These are phyloP conservation scores for Holotrichia oblita DNA, from an alignment of 1,140 invertebrate species.

Conservation along the genomic window DNA sequence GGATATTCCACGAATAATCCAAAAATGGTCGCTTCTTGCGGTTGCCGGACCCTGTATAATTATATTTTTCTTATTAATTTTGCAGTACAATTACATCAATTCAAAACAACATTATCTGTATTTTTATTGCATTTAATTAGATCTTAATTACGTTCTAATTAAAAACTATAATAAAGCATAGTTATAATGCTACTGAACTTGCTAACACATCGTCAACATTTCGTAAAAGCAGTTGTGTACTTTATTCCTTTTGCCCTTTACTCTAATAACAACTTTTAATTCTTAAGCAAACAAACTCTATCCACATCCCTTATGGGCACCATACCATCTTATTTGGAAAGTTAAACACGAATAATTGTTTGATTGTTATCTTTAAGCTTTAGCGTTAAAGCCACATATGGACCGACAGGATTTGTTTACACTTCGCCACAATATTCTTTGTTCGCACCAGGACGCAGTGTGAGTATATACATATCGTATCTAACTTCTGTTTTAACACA, in stretches of 20 bases:
- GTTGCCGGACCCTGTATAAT: too few species aligned
- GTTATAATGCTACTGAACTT: too few species aligned
- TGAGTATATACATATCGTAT: neutral
- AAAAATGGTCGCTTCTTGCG: too few species aligned
- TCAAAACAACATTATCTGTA: too few species aligned
- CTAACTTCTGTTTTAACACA: neutral
- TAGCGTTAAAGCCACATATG: neutral
- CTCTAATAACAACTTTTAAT: conserved; percentile 9
- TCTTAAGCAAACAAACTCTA: neutral
- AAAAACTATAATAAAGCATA: too few species aligned
- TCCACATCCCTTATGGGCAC: neutral
- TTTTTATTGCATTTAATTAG: too few species aligned
- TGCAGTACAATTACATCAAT: too few species aligned
- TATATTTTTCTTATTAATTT: too few species aligned
- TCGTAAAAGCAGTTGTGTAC: neutral
- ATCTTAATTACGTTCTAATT: too few species aligned
- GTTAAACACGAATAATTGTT: conserved; percentile 2
- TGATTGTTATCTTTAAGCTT: neutral
- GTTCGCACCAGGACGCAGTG: neutral
- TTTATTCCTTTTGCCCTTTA: neutral
- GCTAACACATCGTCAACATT: too few species aligned
- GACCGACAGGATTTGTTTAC: neutral
- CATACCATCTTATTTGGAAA: neutral
- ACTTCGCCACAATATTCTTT: neutral
- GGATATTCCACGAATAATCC: too few species aligned